A percentile compares a stretch with the other conserved stretches of the same genome.
Evolutionary conservation across 2,888 invertebrate species (phyloP).

Genomic region (Oscheius sp.): DNA sequence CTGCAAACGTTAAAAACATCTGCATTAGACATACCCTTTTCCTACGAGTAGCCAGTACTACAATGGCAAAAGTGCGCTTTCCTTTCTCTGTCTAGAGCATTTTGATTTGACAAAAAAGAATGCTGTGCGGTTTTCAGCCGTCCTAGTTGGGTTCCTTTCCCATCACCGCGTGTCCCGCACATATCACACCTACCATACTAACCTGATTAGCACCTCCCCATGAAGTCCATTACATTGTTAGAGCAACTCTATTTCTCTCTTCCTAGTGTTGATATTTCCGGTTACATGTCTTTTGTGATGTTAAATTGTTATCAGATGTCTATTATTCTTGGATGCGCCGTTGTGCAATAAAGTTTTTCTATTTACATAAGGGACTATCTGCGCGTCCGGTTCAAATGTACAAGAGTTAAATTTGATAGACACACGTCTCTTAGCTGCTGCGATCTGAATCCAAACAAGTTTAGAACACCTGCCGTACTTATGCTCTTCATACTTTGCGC

Average conservation of each 20-base stretch:
- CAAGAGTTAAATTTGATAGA: no score
- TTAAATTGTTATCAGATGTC: conserved; percentile 28
- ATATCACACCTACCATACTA: conserved; percentile 26
- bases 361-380: conserved; percentile 10
- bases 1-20: conserved; percentile 16
- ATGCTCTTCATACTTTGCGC: not conserved
- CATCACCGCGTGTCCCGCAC: conserved; percentile 31
- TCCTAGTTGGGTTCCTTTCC: conserved; percentile 28
- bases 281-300: conserved; percentile 14
- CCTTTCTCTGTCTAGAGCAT: conserved; percentile 23
- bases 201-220: not conserved
- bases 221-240: no score
- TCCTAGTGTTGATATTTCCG: no score
- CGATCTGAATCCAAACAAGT: no score
- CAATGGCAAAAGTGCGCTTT: conserved; percentile 29
- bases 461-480: not conserved
- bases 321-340: conserved; percentile 15
- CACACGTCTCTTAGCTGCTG: no score
- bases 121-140: conserved; percentile 27
- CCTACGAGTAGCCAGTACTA: conserved; percentile 26
- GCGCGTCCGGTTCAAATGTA: no score
- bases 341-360: conserved; percentile 24
- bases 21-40: conserved; percentile 7
- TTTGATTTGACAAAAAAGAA: conserved; percentile 2
- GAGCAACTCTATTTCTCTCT: no score